Base-by-base conservation (phyloP, 23 tunicate genomes). In the Ascidia mentula region DNA sequence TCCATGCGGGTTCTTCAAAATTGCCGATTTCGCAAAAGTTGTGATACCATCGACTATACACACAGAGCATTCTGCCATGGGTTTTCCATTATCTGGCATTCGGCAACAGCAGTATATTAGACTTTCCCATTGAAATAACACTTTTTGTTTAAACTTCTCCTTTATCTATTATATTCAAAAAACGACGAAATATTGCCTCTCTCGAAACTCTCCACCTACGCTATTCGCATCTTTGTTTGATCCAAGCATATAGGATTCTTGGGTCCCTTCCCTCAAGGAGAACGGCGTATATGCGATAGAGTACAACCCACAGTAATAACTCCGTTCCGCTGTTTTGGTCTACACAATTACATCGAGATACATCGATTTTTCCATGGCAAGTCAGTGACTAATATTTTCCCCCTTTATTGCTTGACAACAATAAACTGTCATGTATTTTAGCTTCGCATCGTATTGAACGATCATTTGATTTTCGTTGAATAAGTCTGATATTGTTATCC, bases 201-300 rank as follows among this genome's bases (percentile, higher is more conserved):
- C 24, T 53, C 24, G 4, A 53, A 53, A 53, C 28, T 53, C 24
- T 53, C 65, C 22, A 53, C 24, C 7, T 20, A 9, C 22, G 28
- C 1, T 5, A 5, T 53, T 53, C 65, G 22, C 65, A 53, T 53
- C 24, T 53, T 53, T 53, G 65, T 20, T 53, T 28, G 4, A 53
- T 53, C 65, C 13, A 53, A 53, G 13, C 22, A 9, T 53, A 3
- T 53, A 53, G 4, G 22, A 28, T 5, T 3, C 7, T 1, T 5
- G 7, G 65, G 65, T 53, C 24, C 24, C 13, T 53, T 26, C 24
- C 24, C 13, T 53, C 24, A 5, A 71, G 31, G 18, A 71, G 38
- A 34, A 4, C 39, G 75, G 75, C 75, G 31, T 28, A 71, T 28
- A 71, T 20, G 75, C 75, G 20, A 71, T 36, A 71, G 75, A 34